Conservation (phyloP, 2,797 vertebrate genomes). For the Hephaestus fuliginosus region DNA sequence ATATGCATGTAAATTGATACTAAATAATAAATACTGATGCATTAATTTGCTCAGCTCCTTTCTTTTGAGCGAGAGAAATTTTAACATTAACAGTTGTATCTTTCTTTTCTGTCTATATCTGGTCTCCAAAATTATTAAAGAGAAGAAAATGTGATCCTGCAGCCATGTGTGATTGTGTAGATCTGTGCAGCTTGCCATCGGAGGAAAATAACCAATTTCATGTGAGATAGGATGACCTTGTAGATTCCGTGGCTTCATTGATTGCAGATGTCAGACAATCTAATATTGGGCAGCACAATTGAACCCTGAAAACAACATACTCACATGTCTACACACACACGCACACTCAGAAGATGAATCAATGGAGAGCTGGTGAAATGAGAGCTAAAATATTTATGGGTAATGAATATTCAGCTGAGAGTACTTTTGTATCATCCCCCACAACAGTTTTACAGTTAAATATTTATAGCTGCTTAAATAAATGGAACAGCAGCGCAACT, state of each 20-base stretch:
- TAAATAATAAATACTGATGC: conserved; percentile 4
- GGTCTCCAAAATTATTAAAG: neutral
- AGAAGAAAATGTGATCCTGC: conserved; percentile 24
- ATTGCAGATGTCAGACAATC: conserved; percentile 54
- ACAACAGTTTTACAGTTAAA: conserved; percentile 78
- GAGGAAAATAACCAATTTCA: conserved; percentile 38
- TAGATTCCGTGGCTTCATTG: conserved; percentile 56
- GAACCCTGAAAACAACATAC: conserved; percentile 30
- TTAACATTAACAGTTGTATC: neutral
- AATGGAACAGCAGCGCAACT: conserved; percentile 64
- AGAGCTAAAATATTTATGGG: conserved; percentile 85
- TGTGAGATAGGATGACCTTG: conserved; percentile 41
- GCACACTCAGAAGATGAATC: conserved; percentile 55
- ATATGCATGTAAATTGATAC: neutral
- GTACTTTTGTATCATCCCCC: conserved; percentile 77
- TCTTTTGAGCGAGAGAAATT: neutral
- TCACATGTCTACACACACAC: conserved; percentile 9
- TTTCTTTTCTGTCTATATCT: neutral
- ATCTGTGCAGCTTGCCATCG: conserved; percentile 28
- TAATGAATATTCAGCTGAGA: conserved; percentile 84
- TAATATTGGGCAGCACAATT: conserved; percentile 33
- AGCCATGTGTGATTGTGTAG: conserved; percentile 15
- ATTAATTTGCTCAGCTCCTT: neutral
- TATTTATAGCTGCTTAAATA: conserved; percentile 83
- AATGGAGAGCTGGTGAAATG: conserved; percentile 72